phyloP scores from a whole-genome alignment of 2,113 vertebrate genomes.

The Carollia perspicillata region DNA sequence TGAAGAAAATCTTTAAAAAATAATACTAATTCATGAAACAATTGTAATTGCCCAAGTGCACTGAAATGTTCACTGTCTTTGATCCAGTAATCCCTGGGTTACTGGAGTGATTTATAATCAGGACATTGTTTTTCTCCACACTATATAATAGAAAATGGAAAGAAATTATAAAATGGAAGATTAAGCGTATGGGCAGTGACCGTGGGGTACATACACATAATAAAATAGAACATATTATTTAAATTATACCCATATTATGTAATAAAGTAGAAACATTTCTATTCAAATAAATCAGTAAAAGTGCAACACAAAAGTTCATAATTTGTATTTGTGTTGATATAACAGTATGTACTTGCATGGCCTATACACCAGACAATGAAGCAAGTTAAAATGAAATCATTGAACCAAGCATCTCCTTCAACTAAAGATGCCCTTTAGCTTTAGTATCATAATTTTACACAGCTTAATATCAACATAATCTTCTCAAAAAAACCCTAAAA shows the following conservation, averaged over 20 bases:
- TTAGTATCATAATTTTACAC: not conserved
- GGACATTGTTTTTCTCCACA: not conserved
- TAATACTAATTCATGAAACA: not conserved
- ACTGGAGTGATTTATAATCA: not conserved
- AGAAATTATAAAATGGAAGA: not conserved
- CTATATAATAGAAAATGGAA: not conserved
- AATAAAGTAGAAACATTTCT: not conserved
- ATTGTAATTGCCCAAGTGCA: not conserved
- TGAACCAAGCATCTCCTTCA: not conserved
- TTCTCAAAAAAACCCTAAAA: not conserved
- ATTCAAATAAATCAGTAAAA: not conserved
- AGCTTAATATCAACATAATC: not conserved
- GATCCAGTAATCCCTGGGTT: not conserved
- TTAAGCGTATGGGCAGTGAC: not conserved
- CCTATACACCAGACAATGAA: not conserved
- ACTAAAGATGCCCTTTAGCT: not conserved
- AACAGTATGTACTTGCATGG: not conserved
- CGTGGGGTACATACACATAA: not conserved
- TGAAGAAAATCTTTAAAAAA: not conserved
- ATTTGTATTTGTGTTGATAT: not conserved
- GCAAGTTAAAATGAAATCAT: not conserved
- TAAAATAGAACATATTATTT: not conserved
- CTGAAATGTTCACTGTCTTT: not conserved
- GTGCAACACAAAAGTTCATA: not conserved
- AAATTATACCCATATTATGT: not conserved